Conservation (phyloP, 2,797 vertebrate species). For the Mycteria americana region DNA sequence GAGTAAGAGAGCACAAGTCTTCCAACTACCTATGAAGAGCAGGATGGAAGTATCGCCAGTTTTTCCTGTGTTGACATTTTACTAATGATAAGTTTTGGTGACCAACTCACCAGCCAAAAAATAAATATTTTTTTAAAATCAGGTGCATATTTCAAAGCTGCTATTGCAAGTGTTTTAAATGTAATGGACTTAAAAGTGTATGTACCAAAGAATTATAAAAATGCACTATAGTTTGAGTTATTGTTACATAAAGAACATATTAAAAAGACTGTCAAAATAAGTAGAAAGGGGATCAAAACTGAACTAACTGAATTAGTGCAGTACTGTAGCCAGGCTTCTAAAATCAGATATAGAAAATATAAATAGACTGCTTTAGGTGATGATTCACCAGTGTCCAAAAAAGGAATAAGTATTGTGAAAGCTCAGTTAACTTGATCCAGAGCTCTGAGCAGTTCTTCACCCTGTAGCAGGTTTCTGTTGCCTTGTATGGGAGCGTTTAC, state of each 20-base stretch:
- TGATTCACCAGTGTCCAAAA: conserved; percentile 90
- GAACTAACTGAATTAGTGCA: conserved; percentile 80
- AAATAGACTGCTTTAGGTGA: conserved; percentile 85
- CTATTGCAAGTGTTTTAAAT: conserved; percentile 73
- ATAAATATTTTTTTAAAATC: conserved; percentile 64
- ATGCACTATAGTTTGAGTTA: conserved; percentile 62
- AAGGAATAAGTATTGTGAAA: conserved; percentile 81
- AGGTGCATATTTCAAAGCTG: conserved; percentile 79
- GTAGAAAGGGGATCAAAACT: conserved; percentile 76
- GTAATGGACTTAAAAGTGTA: conserved; percentile 73
- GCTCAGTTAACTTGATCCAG: conserved; percentile 97
- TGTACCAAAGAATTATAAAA: conserved; percentile 75
- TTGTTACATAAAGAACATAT: conserved; percentile 69
- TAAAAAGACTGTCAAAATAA: conserved; percentile 75
- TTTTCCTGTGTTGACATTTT: conserved; percentile 69
- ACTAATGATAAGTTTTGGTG: conserved; percentile 70
- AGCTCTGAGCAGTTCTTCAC: conserved; percentile 94
- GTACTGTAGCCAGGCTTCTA: conserved; percentile 83
- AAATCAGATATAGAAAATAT: conserved; percentile 87
- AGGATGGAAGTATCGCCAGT: conserved; percentile 72
- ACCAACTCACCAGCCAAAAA: conserved; percentile 78
- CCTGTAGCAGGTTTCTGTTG: conserved; percentile 93
- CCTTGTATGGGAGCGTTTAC: conserved; percentile 96
- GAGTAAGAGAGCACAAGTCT: conserved; percentile 69
- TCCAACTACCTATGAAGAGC: conserved; percentile 63